Percentiles rank a stretch among this genome's conserved stretches.
phyloP scores from a whole-genome alignment of 2,888 invertebrate genomes.

The Acrocyrtus sp. region DNA sequence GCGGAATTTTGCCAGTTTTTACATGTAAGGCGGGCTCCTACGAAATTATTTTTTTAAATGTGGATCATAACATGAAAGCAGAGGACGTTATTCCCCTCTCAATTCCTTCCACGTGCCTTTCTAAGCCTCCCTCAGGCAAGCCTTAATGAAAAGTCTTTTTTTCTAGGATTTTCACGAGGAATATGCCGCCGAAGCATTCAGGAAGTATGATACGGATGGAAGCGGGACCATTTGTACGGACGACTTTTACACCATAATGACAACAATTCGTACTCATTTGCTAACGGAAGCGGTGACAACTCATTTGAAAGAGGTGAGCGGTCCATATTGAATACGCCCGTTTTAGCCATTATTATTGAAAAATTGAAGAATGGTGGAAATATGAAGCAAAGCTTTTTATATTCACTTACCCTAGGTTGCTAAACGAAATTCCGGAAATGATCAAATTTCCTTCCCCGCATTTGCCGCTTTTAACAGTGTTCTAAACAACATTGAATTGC shows the following conservation, averaged over 20 bases:
- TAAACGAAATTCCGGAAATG: constrained; percentile 64
- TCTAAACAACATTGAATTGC: constrained; percentile 72
- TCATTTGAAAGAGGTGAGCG: constrained; percentile 44
- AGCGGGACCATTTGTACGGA: constrained; percentile 70
- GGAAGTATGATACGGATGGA: constrained; percentile 68
- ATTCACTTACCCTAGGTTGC: constrained; percentile 23
- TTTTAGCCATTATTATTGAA: background rate
- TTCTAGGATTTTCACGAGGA: constrained; percentile 74
- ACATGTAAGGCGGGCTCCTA: constrained; percentile 67
- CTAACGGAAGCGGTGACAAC: constrained; percentile 38
- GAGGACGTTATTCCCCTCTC: too few species aligned
- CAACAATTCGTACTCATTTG: constrained; percentile 52
- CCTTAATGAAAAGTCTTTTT: too few species aligned
- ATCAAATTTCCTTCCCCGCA: constrained; percentile 70
- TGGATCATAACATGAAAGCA: too few species aligned
- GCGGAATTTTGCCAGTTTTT: constrained; percentile 72
- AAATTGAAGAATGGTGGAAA: background rate
- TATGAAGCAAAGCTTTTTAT: background rate
- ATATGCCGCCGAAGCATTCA: constrained; percentile 71
- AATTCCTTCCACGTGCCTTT: too few species aligned
- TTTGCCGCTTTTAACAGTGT: constrained; percentile 72
- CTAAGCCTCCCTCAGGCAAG: too few species aligned
- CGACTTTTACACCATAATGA: constrained; percentile 70
- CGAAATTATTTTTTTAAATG: background rate
- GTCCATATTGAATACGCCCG: background rate